Evolutionary conservation across 2,797 vertebrate genomes (phyloP).

Genomic region (Anas capensis): DNA sequence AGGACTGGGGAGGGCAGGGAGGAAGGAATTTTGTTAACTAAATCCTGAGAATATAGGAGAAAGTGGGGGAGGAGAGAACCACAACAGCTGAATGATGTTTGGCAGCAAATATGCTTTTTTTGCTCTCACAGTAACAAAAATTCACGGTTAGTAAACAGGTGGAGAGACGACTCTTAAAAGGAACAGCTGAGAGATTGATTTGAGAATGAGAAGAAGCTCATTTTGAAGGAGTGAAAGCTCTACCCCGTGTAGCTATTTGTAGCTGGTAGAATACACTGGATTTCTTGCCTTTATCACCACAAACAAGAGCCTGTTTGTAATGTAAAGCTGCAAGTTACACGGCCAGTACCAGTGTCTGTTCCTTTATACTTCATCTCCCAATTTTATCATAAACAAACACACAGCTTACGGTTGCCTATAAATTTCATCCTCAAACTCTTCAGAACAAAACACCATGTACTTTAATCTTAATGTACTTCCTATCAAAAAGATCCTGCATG

Average conservation of each 20-base stretch:
- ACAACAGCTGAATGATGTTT: not conserved
- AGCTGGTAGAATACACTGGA: constrained; percentile 11
- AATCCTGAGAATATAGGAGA: not conserved
- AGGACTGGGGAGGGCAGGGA: not conserved
- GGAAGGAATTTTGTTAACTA: not conserved
- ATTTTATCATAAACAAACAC: constrained; percentile 71
- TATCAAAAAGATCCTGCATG: constrained; percentile 65
- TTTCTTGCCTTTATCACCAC: constrained; percentile 65
- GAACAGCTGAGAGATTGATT: constrained; percentile 14
- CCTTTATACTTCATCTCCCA: constrained; percentile 64
- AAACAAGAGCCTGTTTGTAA: constrained; percentile 64
- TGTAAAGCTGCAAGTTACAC: constrained; percentile 47
- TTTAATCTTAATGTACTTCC: constrained; percentile 65
- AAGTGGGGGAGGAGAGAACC: not conserved
- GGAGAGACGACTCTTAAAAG: constrained; percentile 26
- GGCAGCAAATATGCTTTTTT: not conserved
- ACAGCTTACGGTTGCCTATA: constrained; percentile 59
- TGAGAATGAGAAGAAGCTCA: constrained; percentile 32
- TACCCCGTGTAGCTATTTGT: constrained; percentile 26
- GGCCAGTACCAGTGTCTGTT: constrained; percentile 43
- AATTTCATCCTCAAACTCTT: constrained; percentile 68
- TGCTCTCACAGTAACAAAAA: not conserved
- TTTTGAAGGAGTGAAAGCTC: constrained; percentile 12
- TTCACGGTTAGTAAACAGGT: constrained; percentile 1
- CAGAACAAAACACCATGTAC: constrained; percentile 54